Percentiles rank a stretch among this genome's conserved stretches.
These are phyloP conservation scores for Cynoglossus semilaevis DNA, from an alignment of 2,113 vertebrate species.

Conservation along the genomic window DNA sequence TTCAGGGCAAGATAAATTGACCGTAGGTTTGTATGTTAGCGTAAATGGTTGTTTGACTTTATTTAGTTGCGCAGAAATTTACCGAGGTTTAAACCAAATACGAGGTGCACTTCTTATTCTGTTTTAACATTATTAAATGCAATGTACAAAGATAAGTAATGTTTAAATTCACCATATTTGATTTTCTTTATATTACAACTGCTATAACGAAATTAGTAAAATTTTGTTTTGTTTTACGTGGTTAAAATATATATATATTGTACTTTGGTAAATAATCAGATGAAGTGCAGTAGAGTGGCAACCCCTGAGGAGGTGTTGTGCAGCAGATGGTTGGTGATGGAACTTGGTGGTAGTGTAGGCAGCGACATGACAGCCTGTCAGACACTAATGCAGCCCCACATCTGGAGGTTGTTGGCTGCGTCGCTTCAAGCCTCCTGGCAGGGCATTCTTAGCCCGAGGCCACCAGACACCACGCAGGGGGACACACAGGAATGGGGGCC, in stretches of 20 bases:
- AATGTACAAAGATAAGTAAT: no score
- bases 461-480: conserved; percentile 37
- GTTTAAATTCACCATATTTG: no score
- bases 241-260: neutral
- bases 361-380: conserved; percentile 73
- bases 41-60: no score
- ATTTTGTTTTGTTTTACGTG: neutral
- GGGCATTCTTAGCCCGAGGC: conserved; percentile 61
- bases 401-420: conserved; percentile 71
- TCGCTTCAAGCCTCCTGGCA: conserved; percentile 50
- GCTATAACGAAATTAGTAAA: no score
- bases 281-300: conserved; percentile 18
- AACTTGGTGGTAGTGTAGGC: conserved; percentile 67
- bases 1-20: no score
- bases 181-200: no score
- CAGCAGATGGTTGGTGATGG: conserved; percentile 75
- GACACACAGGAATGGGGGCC: conserved; percentile 9
- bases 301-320: conserved; percentile 54
- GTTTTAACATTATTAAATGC: no score
- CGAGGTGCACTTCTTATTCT: no score
- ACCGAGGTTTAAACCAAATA: no score
- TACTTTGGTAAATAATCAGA: neutral
- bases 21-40: no score
- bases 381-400: conserved; percentile 76
- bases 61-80: no score